phyloP scores from a whole-genome alignment of 2,797 vertebrate species.

The Podarcis lilfordi region DNA sequence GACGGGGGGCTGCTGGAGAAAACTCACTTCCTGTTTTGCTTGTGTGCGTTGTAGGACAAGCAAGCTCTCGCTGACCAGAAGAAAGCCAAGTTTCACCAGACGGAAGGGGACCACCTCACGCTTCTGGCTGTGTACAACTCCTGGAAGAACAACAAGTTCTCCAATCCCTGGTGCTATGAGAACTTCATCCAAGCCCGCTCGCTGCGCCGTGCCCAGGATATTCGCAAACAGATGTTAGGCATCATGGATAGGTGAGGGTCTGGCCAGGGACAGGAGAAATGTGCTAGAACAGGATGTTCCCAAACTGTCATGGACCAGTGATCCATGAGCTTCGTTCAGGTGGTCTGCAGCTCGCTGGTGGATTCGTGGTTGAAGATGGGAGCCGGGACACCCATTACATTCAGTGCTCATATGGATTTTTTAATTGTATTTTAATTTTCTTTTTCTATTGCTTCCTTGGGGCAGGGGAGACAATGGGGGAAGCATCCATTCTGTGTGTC shows the following conservation, averaged over 20 bases:
- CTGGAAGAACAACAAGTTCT: slow-evolving; percentile 99
- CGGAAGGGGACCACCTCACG: slow-evolving; percentile 97
- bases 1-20: not conserved
- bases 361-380: not conserved
- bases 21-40: not conserved
- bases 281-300: not conserved
- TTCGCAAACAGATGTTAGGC: slow-evolving; percentile 98
- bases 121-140: slow-evolving; percentile 98
- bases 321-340: no score
- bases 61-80: slow-evolving; percentile 98
- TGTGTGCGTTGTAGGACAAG: slow-evolving; percentile 85
- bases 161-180: slow-evolving; percentile 99
- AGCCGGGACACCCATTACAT: no score
- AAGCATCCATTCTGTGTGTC: not conserved
- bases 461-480: no score
- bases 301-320: no score
- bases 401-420: not conserved
- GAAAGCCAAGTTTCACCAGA: slow-evolving; percentile 98
- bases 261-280: accelerated
- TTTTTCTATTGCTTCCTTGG: no score
- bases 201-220: slow-evolving; percentile 93
- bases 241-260: slow-evolving; percentile 93
- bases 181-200: slow-evolving; percentile 98
- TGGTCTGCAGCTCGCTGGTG: not conserved
- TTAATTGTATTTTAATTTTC: not conserved